Evolutionary conservation across 2,888 invertebrate species (phyloP), one percentile per base, ranked within the genome.

Genomic region (Pharmacophagus antenor): DNA sequence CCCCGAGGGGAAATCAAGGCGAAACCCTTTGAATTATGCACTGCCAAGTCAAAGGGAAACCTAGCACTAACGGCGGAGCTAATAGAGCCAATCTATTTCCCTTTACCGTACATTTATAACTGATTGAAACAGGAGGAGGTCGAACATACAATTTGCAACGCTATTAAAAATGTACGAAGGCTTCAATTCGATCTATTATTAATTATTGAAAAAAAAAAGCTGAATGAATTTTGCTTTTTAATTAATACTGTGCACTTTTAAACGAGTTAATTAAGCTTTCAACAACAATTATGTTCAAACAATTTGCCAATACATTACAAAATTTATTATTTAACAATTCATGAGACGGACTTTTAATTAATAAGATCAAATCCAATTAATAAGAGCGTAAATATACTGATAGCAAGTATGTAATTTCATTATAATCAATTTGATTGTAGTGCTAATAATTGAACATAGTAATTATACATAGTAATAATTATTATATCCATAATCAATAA

Each of bases 61-160:
- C 67, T 64, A 64, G 64, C 63, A 68, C 67, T 67, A 63, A 65
- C 67, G 65, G 57, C 50, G 55, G 64, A 66, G 69, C 67, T 74
- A 74, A 73, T 73, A 70, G 69, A 69, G 63, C 70, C 73, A 74
- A 75, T 73, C 68, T 70, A 70, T 69, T 69, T 69, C 67, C 67
- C 68, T 69, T 70, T 70, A 65, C 64, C 52, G 60, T 62, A 65
- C 66, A 70, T 70, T 67, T 68, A 65, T 67, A 65, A 67, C 64
- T 63, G 63, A 63, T 65, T 66, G 64, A 61, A 69, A 27, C 51
- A 23, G 51, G 51, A 56, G 27, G 37, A 25, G 50, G 23, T 22
- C 46, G 55, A 15, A 56, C 56, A 60, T 49, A 55, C 55, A 55
- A 50, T 60, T 55, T 60, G 49, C 55, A 55, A 60, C 23, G 59